These are phyloP conservation scores for Heliconius erato DNA, from an alignment of 2,888 invertebrate genomes.

Conservation along the genomic window DNA sequence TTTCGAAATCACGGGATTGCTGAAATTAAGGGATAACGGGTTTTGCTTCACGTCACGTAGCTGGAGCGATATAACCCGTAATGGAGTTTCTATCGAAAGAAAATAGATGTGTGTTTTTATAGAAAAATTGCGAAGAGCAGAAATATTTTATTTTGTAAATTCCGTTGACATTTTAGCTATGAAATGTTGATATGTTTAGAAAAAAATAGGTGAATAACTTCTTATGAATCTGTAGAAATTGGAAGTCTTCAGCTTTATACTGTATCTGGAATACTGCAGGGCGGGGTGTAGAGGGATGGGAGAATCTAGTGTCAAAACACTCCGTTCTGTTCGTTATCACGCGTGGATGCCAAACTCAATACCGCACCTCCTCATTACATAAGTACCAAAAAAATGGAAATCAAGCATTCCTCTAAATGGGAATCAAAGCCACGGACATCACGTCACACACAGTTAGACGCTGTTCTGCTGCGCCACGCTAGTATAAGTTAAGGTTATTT, in stretches of 20 bases:
- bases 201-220: background rate
- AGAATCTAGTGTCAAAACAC: too few relatives aligned
- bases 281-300: too few relatives aligned
- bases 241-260: background rate
- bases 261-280: background rate
- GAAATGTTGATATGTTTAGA: background rate
- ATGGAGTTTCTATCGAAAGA: constrained; percentile 32
- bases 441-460: too few relatives aligned
- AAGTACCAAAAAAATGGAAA: too few relatives aligned
- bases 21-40: constrained; percentile 20
- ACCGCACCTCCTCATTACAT: too few relatives aligned
- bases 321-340: too few relatives aligned
- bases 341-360: too few relatives aligned
- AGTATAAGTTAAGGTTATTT: too few relatives aligned
- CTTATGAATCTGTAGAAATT: background rate
- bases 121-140: background rate
- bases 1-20: constrained; percentile 25
- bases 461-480: too few relatives aligned
- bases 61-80: constrained; percentile 17
- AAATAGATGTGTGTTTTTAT: constrained; percentile 29
- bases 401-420: too few relatives aligned
- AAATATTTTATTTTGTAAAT: background rate
- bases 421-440: too few relatives aligned
- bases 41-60: constrained; percentile 20
- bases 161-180: background rate